phyloP scores from a whole-genome alignment of 2,888 invertebrate species.

The Brachylomia viminalis region DNA sequence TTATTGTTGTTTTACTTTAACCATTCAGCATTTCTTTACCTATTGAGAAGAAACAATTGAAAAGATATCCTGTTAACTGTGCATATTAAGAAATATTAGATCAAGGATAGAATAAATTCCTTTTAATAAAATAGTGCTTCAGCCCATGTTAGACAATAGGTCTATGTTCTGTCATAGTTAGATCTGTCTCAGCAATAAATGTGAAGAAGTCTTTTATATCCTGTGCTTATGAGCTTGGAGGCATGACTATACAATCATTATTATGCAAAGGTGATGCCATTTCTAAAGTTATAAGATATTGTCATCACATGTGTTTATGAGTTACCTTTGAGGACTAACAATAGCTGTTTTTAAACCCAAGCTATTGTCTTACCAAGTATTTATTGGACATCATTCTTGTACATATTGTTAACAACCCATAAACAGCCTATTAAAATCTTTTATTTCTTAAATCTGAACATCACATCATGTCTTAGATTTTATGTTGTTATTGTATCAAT shows the following conservation, averaged over 20 bases:
- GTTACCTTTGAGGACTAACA: slow-evolving; percentile 51
- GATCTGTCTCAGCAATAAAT: background rate
- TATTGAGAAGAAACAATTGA: background rate
- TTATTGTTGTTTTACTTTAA: background rate
- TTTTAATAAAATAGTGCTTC: background rate
- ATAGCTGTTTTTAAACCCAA: slow-evolving; percentile 54
- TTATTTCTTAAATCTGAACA: slow-evolving; percentile 34
- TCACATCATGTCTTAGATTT: slow-evolving; percentile 4
- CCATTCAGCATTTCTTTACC: background rate
- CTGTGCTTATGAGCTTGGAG: background rate
- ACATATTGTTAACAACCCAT: slow-evolving; percentile 41
- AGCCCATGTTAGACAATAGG: background rate
- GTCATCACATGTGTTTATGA: slow-evolving; percentile 44
- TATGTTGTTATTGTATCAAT: slow-evolving; percentile 24
- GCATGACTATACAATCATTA: slow-evolving; percentile 29
- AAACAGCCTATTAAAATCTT: slow-evolving; percentile 38
- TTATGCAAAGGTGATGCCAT: slow-evolving; percentile 35
- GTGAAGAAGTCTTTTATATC: background rate
- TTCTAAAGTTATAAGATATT: slow-evolving; percentile 47
- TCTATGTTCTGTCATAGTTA: too few relatives aligned
- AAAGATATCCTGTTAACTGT: background rate
- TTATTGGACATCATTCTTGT: slow-evolving; percentile 51
- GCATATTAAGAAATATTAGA: background rate
- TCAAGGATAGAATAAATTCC: background rate
- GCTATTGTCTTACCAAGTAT: slow-evolving; percentile 47